Base-by-base conservation (phyloP, 2,888 invertebrate genomes). In the Oasisia sp. region DNA sequence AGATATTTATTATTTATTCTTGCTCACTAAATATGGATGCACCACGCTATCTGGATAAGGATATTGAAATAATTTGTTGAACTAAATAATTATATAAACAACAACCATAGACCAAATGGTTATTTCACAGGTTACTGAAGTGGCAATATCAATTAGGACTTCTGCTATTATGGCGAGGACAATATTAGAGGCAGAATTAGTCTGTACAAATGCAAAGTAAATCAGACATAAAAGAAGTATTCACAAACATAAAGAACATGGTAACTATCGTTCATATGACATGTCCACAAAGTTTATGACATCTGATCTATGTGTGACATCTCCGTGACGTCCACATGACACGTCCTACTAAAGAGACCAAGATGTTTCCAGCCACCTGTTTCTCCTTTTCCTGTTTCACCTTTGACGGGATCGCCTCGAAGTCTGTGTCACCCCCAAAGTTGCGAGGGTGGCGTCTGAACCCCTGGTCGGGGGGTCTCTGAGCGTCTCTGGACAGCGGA, bases 381-480 rank as follows among this genome's bases (percentile, higher is more conserved):
- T 74, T 74, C 7, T 74, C 74, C 5, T 74, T 74, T 74, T 89
- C 93, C 19, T 44, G 32, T 92, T 94, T 94, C 94, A 96, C 95
- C 93, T 94, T 95, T 38, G 94, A 93, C 92, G 95, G 95, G 45
- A 96, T 95, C 93, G 95, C 95, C 90, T 93, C 93, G 91, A 95
- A 95, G 93, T 95, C 95, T 91, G 93, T 93, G 74, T 74, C n/a
- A 27, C 95, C 96, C 90, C 96, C 96, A 94, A 95, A 96, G 93
- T 96, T 96, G 92, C 95, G 94, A 27, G 95, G 95, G 92, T 96
- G 96, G 27, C 94, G 91, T 14, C n/a, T 74, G 74, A 27, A 74
- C 74, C 7, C 19, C 14, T 74, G 27, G 27, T 74, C 74, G 14
- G 74, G 27, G 19, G 74, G 74, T 27, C 27, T 74, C 74, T 74